A percentile compares a stretch with the other conserved stretches of the same genome.
Evolutionary conservation across 2,888 invertebrate species (phyloP).

Genomic region (Patella depressa): DNA sequence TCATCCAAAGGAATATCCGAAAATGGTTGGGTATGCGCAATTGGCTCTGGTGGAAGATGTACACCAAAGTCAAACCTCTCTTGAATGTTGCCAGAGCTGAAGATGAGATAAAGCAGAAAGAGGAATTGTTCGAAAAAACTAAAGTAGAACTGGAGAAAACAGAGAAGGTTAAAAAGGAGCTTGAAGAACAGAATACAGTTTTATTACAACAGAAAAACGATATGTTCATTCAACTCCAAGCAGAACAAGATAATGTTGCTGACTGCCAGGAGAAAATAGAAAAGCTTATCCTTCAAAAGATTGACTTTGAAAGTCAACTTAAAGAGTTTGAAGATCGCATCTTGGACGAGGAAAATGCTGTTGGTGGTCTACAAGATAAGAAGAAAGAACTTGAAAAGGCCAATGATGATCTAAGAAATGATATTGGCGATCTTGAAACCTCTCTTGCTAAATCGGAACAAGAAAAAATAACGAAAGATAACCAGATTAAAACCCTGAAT

Average conservation of each 20-base stretch:
- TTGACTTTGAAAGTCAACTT: constrained; percentile 94
- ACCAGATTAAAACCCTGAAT: constrained; percentile 84
- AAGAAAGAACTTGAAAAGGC: constrained; percentile 99
- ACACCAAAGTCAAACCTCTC: constrained; percentile 83
- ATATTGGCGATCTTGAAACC: constrained; percentile 95
- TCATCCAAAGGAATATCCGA: constrained; percentile 99
- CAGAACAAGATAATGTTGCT: constrained; percentile 90
- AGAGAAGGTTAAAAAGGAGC: constrained; percentile 96
- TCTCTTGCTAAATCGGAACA: constrained; percentile 82
- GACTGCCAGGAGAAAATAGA: constrained; percentile 94
- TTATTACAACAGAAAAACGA: constrained; percentile 95
- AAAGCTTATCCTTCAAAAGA: constrained; percentile 95
- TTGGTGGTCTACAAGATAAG: constrained; percentile 91
- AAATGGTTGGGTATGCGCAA: constrained; percentile 98
- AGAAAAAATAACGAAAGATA: constrained; percentile 97
- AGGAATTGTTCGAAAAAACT: constrained; percentile 95
- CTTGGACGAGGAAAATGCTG: constrained; percentile 96
- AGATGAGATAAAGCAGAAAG: constrained; percentile 96
- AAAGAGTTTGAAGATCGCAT: constrained; percentile 96
- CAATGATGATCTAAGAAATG: constrained; percentile 94
- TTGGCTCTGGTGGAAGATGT: constrained; percentile 99
- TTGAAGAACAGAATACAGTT: constrained; percentile 93
- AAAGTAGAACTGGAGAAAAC: constrained; percentile 95
- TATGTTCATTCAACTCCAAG: constrained; percentile 88
- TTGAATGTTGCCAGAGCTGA: constrained; percentile 99